Conservation (phyloP, 2,113 vertebrate species). For the Phycodurus eques region DNA sequence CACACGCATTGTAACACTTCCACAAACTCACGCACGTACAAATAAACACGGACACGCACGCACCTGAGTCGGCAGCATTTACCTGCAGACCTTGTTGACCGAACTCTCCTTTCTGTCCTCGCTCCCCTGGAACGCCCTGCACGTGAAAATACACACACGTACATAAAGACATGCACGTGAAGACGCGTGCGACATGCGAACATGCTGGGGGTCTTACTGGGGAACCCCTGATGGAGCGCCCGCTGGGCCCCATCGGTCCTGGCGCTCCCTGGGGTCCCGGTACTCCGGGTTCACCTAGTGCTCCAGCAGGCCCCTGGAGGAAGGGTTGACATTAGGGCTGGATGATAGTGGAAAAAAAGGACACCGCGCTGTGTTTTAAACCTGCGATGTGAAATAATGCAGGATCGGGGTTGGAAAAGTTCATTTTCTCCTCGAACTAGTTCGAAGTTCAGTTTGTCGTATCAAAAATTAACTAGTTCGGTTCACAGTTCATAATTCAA, state of each 20-base stretch:
- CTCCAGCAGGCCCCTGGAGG: slow-evolving; percentile 83
- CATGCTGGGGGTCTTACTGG: slow-evolving; percentile 70
- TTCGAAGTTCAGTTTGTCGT: too few relatives aligned
- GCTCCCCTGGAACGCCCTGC: slow-evolving; percentile 84
- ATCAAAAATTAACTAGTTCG: too few relatives aligned
- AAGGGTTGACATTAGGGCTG: not conserved
- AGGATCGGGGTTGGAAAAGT: not conserved
- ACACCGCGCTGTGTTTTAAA: too few relatives aligned
- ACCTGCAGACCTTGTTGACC: slow-evolving; percentile 87
- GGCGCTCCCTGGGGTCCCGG: slow-evolving; percentile 87
- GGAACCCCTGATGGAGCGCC: slow-evolving; percentile 90
- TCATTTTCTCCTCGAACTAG: too few relatives aligned
- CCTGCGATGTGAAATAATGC: too few relatives aligned
- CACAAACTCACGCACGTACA: too few relatives aligned
- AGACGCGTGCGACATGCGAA: not conserved
- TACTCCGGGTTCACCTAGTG: slow-evolving; percentile 83
- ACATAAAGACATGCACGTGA: not conserved
- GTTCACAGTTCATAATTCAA: too few relatives aligned
- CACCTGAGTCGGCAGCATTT: slow-evolving; percentile 16
- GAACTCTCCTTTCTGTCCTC: slow-evolving; percentile 87
- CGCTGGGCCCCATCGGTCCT: slow-evolving; percentile 90
- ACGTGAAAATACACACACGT: not conserved
- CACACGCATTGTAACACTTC: not conserved
- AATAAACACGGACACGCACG: too few relatives aligned
- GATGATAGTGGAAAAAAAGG: not conserved